Evolutionary conservation across 2,113 vertebrate species (phyloP).

Genomic region (Trochalopteron elliotii): DNA sequence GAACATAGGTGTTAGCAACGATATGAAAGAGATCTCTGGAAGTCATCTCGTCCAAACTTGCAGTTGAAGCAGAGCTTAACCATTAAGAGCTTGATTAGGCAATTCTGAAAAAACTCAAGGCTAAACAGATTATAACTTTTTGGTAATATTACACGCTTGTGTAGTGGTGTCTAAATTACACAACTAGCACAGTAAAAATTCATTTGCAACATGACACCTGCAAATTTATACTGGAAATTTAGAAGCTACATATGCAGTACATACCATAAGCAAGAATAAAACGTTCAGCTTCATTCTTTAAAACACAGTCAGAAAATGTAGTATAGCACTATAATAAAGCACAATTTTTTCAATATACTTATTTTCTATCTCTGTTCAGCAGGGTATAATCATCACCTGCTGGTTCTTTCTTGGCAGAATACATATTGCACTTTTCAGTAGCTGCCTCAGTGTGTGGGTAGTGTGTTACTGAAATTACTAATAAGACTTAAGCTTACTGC

Average conservation of each 20-base stretch:
- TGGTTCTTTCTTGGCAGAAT: slow-evolving; percentile 37
- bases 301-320: not conserved
- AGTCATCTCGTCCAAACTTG: rapidly evolving
- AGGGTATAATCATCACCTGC: slow-evolving; percentile 57
- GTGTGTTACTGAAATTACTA: slow-evolving; percentile 35
- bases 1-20: not conserved
- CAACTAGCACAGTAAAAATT: not conserved
- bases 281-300: not conserved
- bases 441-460: slow-evolving; percentile 31
- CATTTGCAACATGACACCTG: not conserved
- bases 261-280: not conserved
- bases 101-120: not conserved
- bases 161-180: not conserved
- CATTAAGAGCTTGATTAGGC: not conserved
- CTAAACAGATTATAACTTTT: not conserved
- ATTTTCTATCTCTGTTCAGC: slow-evolving; percentile 36
- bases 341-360: not conserved
- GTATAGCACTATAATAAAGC: slow-evolving; percentile 10
- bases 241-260: not conserved
- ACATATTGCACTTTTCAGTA: slow-evolving; percentile 41
- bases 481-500: slow-evolving; percentile 9
- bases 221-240: not conserved
- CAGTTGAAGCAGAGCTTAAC: not conserved
- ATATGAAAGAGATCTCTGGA: not conserved
- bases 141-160: not conserved